Conservation (phyloP, 2,888 invertebrate species). For the Drosophila pseudotalamancana region DNA sequence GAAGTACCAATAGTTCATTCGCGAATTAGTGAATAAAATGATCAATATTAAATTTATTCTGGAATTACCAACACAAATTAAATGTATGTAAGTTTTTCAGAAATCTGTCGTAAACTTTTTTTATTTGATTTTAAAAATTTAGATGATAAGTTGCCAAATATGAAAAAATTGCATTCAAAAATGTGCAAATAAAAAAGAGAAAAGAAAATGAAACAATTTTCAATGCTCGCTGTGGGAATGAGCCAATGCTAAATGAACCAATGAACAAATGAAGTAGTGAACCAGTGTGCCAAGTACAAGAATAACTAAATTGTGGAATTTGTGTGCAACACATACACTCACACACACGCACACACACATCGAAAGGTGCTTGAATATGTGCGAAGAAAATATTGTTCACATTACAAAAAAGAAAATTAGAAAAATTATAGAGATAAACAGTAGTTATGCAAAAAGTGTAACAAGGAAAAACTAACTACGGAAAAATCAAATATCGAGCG, state of each 20-base stretch:
- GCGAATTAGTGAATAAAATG: too few relatives aligned
- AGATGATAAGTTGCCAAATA: conserved; percentile 51
- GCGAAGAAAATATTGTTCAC: conserved; percentile 34
- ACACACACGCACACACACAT: conserved; percentile 24
- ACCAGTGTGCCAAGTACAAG: conserved; percentile 4
- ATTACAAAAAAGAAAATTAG: neutral
- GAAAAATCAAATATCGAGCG: conserved; percentile 42
- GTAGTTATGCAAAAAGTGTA: conserved; percentile 36
- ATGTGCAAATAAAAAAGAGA: neutral
- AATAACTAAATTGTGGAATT: conserved; percentile 15
- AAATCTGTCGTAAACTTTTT: conserved; percentile 19
- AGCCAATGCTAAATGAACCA: conserved; percentile 50
- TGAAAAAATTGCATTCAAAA: conserved; percentile 8
- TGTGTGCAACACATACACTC: conserved; percentile 26
- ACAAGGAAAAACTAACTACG: conserved; percentile 39
- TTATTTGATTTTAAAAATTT: conserved; percentile 32
- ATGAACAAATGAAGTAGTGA: conserved; percentile 14
- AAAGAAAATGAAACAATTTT: conserved; percentile 32
- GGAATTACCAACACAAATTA: too few relatives aligned
- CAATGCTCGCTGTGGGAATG: conserved; percentile 41
- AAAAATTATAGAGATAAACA: neutral
- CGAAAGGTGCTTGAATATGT: conserved; percentile 43
- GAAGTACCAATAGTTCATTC: too few relatives aligned
- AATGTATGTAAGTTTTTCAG: neutral
- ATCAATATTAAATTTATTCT: too few relatives aligned